Evolutionary conservation across 2,113 vertebrate species (phyloP).

Genomic region (Sterrhoptilus dennistouni): DNA sequence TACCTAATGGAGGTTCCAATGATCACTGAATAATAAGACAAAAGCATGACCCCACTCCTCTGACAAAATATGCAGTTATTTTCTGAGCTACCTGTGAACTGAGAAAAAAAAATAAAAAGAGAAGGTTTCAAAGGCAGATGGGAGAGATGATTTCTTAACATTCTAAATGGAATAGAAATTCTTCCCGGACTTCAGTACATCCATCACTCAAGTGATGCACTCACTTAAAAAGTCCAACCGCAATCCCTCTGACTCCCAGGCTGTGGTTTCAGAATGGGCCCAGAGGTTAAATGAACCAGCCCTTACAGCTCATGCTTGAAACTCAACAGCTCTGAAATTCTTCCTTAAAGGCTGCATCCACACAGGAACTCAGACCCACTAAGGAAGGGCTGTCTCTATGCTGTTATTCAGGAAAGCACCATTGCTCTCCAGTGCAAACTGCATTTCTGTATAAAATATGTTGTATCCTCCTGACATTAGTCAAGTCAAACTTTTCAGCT

Average conservation of each 20-base stretch:
- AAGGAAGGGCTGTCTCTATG: background rate
- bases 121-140: background rate
- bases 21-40: background rate
- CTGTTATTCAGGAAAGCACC: background rate
- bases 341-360: background rate
- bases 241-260: background rate
- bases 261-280: background rate
- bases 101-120: background rate
- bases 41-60: background rate
- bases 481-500: background rate
- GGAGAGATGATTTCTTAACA: background rate
- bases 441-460: background rate
- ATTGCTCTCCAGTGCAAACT: background rate
- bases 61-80: background rate
- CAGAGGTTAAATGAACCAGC: background rate
- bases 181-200: background rate
- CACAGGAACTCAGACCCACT: background rate
- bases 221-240: background rate
- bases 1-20: background rate
- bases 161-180: background rate
- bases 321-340: background rate
- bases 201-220: background rate
- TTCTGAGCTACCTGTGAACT: background rate
- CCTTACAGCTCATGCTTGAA: background rate
- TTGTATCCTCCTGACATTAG: background rate